Conservation (phyloP, 1,140 invertebrate genomes). For the Solenopsis invicta region DNA sequence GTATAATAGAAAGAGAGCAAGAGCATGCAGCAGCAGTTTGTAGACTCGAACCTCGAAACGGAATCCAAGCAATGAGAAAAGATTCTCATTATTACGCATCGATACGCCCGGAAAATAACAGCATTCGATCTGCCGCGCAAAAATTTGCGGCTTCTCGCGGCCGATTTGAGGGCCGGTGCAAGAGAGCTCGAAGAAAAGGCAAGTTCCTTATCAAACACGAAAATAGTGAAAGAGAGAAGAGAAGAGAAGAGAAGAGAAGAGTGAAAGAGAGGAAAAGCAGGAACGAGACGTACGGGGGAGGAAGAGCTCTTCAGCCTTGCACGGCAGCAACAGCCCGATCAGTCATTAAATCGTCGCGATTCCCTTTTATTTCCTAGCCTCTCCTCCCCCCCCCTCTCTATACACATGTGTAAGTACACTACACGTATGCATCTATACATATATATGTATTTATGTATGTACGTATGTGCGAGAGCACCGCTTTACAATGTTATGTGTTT, state of each 20-base stretch:
- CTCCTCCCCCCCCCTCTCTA: not conserved
- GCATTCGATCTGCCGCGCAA: slow-evolving; percentile 70
- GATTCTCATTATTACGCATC: slow-evolving; percentile 84
- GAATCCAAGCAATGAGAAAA: slow-evolving; percentile 74
- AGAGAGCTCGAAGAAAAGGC: slow-evolving; percentile 64
- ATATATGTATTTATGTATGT: not conserved
- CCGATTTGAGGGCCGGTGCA: slow-evolving; percentile 15
- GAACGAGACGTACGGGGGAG: slow-evolving; percentile 23
- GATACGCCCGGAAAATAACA: slow-evolving; percentile 82
- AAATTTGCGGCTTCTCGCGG: too few species aligned
- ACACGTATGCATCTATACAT: too few species aligned
- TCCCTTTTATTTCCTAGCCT: slow-evolving; percentile 78
- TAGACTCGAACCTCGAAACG: slow-evolving; percentile 21
- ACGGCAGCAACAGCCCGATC: slow-evolving; percentile 82
- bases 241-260: not conserved
- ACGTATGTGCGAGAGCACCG: slow-evolving; percentile 47
- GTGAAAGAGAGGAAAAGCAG: slow-evolving; percentile 21
- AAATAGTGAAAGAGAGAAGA: slow-evolving; percentile 7
- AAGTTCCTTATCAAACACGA: slow-evolving; percentile 55
- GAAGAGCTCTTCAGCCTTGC: slow-evolving; percentile 45
- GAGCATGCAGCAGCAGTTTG: slow-evolving; percentile 13
- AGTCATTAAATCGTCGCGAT: slow-evolving; percentile 85
- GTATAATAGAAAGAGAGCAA: too few species aligned
- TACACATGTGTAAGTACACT: not conserved
- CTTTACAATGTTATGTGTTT: slow-evolving; percentile 71